Evolutionary conservation across 2,113 vertebrate genomes (phyloP).

Genomic region (Engystomops pustulosus): DNA sequence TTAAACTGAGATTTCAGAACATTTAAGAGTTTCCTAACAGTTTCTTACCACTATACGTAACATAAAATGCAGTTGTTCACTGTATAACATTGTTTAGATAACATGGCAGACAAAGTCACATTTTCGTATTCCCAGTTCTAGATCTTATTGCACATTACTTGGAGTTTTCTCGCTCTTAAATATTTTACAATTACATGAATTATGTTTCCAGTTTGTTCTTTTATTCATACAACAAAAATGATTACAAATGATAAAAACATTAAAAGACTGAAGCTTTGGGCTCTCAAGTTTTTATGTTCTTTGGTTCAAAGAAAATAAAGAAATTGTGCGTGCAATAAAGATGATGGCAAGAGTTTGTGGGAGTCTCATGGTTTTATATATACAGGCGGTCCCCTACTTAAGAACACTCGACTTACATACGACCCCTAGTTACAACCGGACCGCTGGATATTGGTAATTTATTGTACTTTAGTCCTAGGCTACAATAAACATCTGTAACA

Average conservation of each 20-base stretch:
- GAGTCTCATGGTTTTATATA: no score
- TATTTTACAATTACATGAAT: constrained; percentile 52
- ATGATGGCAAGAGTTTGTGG: neutral
- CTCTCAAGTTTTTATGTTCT: constrained; percentile 10
- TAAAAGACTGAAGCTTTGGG: constrained; percentile 56
- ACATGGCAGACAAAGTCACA: constrained; percentile 43
- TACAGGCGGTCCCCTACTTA: no score
- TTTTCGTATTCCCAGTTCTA: constrained; percentile 3
- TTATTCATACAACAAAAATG: constrained; percentile 53
- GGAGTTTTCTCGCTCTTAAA: constrained; percentile 57
- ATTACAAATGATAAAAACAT: constrained; percentile 61
- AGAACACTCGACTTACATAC: no score
- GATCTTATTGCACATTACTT: constrained; percentile 63
- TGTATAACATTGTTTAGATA: constrained; percentile 39
- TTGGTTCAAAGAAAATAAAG: constrained; percentile 46
- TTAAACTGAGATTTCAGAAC: constrained; percentile 71
- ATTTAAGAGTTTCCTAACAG: constrained; percentile 67
- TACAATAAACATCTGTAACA: no score
- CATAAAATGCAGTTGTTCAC: constrained; percentile 59
- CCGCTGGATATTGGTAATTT: no score
- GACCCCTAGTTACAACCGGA: no score
- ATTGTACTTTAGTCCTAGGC: no score
- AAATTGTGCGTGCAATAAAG: neutral
- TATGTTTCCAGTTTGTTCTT: constrained; percentile 66
- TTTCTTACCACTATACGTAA: constrained; percentile 61